Base-by-base conservation (phyloP, 2,113 vertebrate species). In the Aleadryas rufinucha region DNA sequence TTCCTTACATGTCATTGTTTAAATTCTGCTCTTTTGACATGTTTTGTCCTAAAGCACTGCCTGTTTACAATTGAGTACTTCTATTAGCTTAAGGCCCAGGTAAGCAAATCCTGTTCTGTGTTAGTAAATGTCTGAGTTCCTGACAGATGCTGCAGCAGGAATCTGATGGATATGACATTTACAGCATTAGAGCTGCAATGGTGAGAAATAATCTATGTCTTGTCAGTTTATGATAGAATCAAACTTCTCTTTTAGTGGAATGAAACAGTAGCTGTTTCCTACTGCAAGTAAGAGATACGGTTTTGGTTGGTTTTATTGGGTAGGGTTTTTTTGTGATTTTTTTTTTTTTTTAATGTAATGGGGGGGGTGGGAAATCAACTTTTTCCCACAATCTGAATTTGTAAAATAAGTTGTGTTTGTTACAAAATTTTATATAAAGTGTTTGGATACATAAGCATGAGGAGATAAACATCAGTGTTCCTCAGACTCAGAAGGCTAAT, bases 11-110 rank as follows among this genome's bases (percentile, higher is more conserved):
- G 59, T 95, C 91, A 82, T 77, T 95, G 83, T 93, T 97, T 83
- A 93, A 95, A 64, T 93, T 93, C 85, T 93, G 59, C 45, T 95
- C 42, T 74, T 96, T 91, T 96, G 95, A 92, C 96, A 54, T 79
- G 59, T 96, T 96, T 90, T 97, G 68, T 98, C 95, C 95, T 97
- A 84, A 79, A 97, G 96, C 82, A 39, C 87, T 93, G 71, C 84
- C 83, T 96, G 61, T 96, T 97, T 95, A 96, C 80, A 95, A 50
- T 95, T 95, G 94, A 64, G 23, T 93, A 91, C 68, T 95, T 93
- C 93, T 91, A 49, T 95, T 95, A 95, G 89, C 88, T 97, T 93
- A 92, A 93, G 80, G 89, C 72, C 82, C 57, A 75, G 65, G 85
- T 95, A 71, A 96, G 84, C 84, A 87, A 92, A 95, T 96, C 88